These are phyloP conservation scores for Trypoxylus dichotomus DNA, from an alignment of 1,140 invertebrate species.

Conservation along the genomic window DNA sequence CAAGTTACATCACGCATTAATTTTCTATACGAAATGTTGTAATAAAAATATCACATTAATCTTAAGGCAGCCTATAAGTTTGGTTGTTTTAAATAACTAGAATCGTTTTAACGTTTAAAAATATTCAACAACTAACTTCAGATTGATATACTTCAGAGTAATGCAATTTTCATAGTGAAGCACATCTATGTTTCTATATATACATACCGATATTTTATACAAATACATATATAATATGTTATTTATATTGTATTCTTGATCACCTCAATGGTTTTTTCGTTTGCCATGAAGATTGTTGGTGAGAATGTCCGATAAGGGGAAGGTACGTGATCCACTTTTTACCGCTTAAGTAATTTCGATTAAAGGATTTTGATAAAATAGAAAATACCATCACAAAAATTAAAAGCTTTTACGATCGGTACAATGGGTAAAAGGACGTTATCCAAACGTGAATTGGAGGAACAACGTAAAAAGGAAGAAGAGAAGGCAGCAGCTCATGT, in stretches of 20 bases:
- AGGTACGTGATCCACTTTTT: neutral
- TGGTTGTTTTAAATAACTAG: neutral
- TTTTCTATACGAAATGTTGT: no score
- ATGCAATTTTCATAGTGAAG: neutral
- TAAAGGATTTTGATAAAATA: conserved; percentile 12
- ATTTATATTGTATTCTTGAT: neutral
- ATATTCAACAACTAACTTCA: neutral
- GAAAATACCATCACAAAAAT: conserved; percentile 74
- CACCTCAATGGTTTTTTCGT: neutral
- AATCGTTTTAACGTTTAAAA: neutral
- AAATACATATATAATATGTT: neutral
- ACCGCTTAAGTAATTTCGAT: neutral
- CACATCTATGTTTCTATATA: neutral
- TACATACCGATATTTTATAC: neutral
- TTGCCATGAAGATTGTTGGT: neutral
- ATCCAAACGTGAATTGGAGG: conserved; percentile 86
- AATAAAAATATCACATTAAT: no score
- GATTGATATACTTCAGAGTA: neutral
- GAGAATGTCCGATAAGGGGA: conserved; percentile 6
- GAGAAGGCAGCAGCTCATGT: conserved; percentile 82
- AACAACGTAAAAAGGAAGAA: conserved; percentile 88
- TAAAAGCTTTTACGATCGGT: conserved; percentile 81
- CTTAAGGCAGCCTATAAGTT: neutral
- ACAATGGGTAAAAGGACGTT: conserved; percentile 78
- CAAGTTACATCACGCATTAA: no score